Conservation (phyloP, 2,113 vertebrate species). For the Callopanchax toddi region DNA sequence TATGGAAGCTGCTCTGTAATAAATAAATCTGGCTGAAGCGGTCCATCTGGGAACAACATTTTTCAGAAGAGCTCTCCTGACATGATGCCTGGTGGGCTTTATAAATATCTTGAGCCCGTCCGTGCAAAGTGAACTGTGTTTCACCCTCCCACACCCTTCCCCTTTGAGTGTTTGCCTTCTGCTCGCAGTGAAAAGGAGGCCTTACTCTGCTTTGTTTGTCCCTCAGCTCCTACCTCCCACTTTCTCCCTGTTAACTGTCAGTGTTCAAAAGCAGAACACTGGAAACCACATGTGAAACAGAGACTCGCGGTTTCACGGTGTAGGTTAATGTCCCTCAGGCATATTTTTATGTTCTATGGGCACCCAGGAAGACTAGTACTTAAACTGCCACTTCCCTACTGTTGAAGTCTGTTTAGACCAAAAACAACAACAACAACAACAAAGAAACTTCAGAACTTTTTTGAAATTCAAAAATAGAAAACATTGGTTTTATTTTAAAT, state of each 20-base stretch:
- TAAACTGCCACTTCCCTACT: slow-evolving; percentile 15
- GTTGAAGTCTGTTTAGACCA: slow-evolving; percentile 11
- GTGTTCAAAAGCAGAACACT: slow-evolving; percentile 72
- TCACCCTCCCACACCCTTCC: slow-evolving; percentile 76
- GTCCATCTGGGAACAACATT: slow-evolving; percentile 75
- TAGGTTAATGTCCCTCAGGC: slow-evolving; percentile 55
- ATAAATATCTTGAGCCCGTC: slow-evolving; percentile 74
- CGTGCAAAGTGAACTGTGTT: slow-evolving; percentile 74
- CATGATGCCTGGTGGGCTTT: slow-evolving; percentile 76
- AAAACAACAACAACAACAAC: no score
- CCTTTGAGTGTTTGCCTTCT: slow-evolving; percentile 75
- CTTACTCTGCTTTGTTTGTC: slow-evolving; percentile 77
- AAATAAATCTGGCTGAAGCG: slow-evolving; percentile 71
- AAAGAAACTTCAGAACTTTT: no score
- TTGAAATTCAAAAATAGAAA: no score
- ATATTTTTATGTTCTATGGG: slow-evolving; percentile 35
- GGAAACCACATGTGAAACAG: slow-evolving; percentile 75
- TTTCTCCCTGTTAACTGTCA: slow-evolving; percentile 73
- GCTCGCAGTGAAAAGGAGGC: slow-evolving; percentile 72
- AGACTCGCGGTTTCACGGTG: slow-evolving; percentile 58
- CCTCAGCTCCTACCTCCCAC: slow-evolving; percentile 71
- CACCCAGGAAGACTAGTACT: slow-evolving; percentile 22
- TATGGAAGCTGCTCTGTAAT: slow-evolving; percentile 63
- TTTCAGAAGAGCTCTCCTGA: slow-evolving; percentile 69
- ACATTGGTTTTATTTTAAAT: no score